These are phyloP conservation scores for Himalopsyche tibetana DNA, from an alignment of 2,888 invertebrate species.

Conservation along the genomic window DNA sequence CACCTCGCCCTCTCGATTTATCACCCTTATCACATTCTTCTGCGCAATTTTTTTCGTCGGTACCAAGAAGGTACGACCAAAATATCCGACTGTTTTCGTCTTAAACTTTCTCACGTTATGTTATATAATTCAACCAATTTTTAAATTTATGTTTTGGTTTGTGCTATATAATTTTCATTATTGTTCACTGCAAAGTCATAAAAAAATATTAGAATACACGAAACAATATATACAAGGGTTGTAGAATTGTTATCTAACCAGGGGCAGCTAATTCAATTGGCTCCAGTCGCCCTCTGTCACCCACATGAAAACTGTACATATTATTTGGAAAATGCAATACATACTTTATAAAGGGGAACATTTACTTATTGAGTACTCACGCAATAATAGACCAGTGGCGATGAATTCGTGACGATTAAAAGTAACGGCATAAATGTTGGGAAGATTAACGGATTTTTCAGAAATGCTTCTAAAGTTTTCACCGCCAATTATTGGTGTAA, in stretches of 20 bases:
- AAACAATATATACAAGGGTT: background rate
- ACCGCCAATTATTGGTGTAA: no score
- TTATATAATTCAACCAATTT: no score
- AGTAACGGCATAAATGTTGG: no score
- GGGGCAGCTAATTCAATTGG: slow-evolving; percentile 28
- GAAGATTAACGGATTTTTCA: no score
- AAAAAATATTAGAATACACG: background rate
- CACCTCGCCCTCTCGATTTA: slow-evolving; percentile 36
- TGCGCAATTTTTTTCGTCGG: background rate
- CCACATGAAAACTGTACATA: background rate
- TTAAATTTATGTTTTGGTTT: no score
- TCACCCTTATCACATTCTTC: slow-evolving; percentile 42
- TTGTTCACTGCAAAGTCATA: background rate
- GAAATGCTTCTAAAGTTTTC: no score
- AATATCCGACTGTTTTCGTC: background rate
- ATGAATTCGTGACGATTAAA: no score
- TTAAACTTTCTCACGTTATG: no score
- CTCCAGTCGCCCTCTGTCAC: background rate
- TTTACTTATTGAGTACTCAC: background rate
- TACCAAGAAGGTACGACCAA: background rate
- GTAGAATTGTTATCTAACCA: background rate
- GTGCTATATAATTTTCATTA: background rate
- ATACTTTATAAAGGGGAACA: background rate
- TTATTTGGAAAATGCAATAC: background rate
- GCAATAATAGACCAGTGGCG: background rate